Percentiles rank a stretch among this genome's conserved stretches.
Conservation (phyloP, 2,888 invertebrate species). For the Chrysolina haemoptera region DNA sequence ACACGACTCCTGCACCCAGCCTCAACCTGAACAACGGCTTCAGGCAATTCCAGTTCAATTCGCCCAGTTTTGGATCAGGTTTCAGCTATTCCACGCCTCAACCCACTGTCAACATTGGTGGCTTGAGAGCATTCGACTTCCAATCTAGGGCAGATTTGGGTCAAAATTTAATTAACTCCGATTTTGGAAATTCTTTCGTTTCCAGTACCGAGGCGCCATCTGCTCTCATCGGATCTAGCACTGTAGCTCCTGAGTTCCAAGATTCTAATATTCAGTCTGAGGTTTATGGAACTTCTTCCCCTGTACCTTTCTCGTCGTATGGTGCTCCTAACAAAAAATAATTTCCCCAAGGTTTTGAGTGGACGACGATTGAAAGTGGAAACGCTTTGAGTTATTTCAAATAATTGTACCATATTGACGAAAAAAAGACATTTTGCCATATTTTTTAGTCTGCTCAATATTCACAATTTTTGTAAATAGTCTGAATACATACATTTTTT, state of each 20-base stretch:
- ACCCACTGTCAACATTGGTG: conserved; percentile 6
- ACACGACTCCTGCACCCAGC: not conserved
- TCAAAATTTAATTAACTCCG: conserved; percentile 10
- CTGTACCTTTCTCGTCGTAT: conserved; percentile 19
- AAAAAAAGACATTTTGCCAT: not conserved
- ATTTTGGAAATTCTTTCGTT: conserved; percentile 1
- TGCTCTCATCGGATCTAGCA: conserved; percentile 23
- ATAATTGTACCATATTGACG: not conserved
- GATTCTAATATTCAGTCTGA: not conserved
- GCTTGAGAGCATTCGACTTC: conserved; percentile 16
- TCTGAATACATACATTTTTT: conserved; percentile 6
- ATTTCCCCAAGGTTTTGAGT: not conserved
- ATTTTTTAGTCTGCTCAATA: conserved; percentile 1
- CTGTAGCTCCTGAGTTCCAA: conserved; percentile 19
- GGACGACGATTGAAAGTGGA: not conserved
- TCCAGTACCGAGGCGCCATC: conserved; percentile 18
- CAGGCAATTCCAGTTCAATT: not conserved
- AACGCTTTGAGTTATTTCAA: not conserved
- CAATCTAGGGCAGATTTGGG: not conserved
- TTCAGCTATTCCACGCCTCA: conserved; percentile 9
- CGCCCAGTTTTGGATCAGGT: conserved; percentile 14
- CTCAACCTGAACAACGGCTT: conserved; percentile 5
- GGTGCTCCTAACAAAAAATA: conserved; percentile 2
- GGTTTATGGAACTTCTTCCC: conserved; percentile 3
- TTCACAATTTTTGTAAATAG: conserved; percentile 14